Evolutionary conservation across 1,140 invertebrate species (phyloP), one percentile per base, ranked within the genome.

Genomic region (roundworm (Caenorhabditis elegans)): DNA sequence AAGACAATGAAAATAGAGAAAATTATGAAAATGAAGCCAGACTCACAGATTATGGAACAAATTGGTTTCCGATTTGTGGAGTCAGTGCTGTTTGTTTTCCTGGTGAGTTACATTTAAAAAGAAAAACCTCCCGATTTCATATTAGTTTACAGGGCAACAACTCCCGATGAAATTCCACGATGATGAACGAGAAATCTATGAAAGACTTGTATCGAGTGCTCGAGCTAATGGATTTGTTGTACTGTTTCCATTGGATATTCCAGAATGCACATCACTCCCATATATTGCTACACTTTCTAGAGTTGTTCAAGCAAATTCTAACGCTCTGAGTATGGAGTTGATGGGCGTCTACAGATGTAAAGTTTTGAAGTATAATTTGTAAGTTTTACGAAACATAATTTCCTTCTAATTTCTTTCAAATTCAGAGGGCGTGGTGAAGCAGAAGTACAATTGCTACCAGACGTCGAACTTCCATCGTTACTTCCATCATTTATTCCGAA

Each of bases 161-260:
- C 17, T 70, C 10, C 60, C 60, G 2, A 70, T 70, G 60, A 70
- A 70, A 31, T 70, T 70, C 19, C 1, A 39, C 13, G 60, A 70
- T 4, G 60, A 70, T 43, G 60, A 70, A 43, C 60, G n/a, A 19
- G 60, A 70, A 22, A 2, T 70, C 2, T 70, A 70, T 39, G 60
- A 70, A 19, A 39, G 60, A 39, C 3, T 70, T 1, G n/a, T 70
- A 6, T 31, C 2, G n/a, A 70, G 60, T 39, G 60, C 60, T 43
- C 60, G 60, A 70, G 60, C 60, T 10, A 70, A 70, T 39, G 60
- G 60, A 0, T 70, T 70, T 43, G 60, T 70, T 39, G 60, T 70
- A 39, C 19, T 70, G 22, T 70, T 70, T 17, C 60, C 60, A 1
- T 39, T 28, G 15, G 34, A 70, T n/a, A 70, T 70, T n/a, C 10